Percentiles rank a stretch among this genome's conserved stretches.
phyloP scores from a whole-genome alignment of 92 coral and sea anemone species.

The Plumapathes pennacea region DNA sequence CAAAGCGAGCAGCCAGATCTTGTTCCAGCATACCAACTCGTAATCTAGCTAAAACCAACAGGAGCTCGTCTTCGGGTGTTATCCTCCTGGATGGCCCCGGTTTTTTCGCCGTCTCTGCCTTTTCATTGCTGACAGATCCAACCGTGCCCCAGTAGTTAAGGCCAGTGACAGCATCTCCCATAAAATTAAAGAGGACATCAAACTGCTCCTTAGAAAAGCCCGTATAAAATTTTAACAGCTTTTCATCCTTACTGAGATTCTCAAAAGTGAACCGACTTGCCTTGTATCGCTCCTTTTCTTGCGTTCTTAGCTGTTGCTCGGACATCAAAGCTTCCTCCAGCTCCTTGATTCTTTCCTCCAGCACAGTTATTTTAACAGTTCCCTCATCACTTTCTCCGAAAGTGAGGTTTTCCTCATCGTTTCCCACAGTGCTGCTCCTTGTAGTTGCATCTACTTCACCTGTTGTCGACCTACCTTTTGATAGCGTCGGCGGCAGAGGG shows the following conservation, averaged over 20 bases:
- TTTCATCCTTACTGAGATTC: constrained; percentile 16
- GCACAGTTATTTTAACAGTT: no score
- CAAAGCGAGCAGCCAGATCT: constrained; percentile 23
- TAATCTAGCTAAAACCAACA: constrained; percentile 31
- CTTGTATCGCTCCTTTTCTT: constrained; percentile 20
- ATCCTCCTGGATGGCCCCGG: constrained; percentile 38
- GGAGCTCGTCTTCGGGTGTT: constrained; percentile 36
- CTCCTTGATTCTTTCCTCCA: constrained; percentile 1
- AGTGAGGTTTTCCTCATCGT: no score
- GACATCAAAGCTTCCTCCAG: constrained; percentile 16
- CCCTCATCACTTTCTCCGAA: no score
- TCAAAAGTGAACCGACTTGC: constrained; percentile 34
- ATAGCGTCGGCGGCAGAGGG: no score
- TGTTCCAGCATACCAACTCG: constrained; percentile 42
- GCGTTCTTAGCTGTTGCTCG: constrained; percentile 2
- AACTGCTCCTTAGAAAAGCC: constrained; percentile 40
- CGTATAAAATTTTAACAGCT: constrained; percentile 42
- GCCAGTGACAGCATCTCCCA: constrained; percentile 27
- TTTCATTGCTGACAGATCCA: constrained; percentile 13
- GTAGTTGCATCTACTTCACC: no score
- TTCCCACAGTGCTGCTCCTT: no score
- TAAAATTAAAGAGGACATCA: constrained; percentile 14
- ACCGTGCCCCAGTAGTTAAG: constrained; percentile 30
- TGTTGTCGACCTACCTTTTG: no score
- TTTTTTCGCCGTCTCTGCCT: constrained; percentile 1